A percentile compares a stretch with the other conserved stretches of the same genome.
phyloP scores from a whole-genome alignment of 2,113 vertebrate species.

The Sinocyclocheilus grahami region DNA sequence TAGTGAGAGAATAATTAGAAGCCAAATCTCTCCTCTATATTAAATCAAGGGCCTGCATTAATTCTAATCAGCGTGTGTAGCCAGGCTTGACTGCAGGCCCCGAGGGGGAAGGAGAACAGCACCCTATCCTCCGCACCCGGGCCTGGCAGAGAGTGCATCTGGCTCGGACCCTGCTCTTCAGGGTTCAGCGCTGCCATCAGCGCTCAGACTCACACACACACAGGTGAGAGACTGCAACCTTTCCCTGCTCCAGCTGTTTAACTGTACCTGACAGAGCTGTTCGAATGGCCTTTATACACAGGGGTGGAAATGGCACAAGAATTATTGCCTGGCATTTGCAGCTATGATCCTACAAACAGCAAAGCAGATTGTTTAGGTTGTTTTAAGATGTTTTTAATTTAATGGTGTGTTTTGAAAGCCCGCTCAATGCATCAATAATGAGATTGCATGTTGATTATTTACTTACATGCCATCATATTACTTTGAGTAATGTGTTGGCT shows the following conservation, averaged over 20 bases:
- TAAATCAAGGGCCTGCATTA: constrained; percentile 69
- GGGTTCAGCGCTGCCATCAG: constrained; percentile 55
- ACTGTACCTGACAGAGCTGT: constrained; percentile 28
- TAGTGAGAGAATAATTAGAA: constrained; percentile 68
- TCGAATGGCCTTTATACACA: constrained; percentile 42
- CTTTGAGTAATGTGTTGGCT: not conserved
- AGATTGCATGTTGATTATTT: not conserved
- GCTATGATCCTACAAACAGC: constrained; percentile 21
- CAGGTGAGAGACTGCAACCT: constrained; percentile 46
- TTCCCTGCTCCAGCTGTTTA: constrained; percentile 30
- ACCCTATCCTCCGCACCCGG: constrained; percentile 19
- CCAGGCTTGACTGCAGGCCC: constrained; percentile 67
- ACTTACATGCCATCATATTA: not conserved
- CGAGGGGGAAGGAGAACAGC: constrained; percentile 28
- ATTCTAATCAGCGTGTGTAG: constrained; percentile 72
- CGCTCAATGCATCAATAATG: constrained; percentile 18
- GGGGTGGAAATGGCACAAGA: not conserved
- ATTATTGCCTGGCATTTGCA: constrained; percentile 40
- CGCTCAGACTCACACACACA: constrained; percentile 1
- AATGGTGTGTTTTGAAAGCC: not conserved
- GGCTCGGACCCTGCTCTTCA: constrained; percentile 65
- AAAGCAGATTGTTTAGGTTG: not conserved
- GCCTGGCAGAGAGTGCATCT: constrained; percentile 22
- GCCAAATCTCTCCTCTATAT: constrained; percentile 62
- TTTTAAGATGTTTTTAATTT: not conserved